Base-by-base conservation (phyloP, 2,797 vertebrate genomes). In the Heliangelus exortis region DNA sequence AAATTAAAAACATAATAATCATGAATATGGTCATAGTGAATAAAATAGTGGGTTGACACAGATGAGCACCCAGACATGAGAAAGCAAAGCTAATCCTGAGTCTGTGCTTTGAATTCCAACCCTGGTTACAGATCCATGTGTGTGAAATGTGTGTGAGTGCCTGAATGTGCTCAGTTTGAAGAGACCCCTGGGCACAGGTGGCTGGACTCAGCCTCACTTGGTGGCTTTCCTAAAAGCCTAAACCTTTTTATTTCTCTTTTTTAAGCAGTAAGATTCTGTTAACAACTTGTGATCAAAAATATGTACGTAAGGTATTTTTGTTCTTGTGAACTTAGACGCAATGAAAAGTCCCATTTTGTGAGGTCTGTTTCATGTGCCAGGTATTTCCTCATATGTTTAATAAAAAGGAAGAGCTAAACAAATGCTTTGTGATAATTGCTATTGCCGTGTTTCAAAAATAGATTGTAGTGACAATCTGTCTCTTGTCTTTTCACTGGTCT, bases 51-150 rank as follows among this genome's bases (percentile, higher is more conserved):
- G 25, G 5, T 62, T 89, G 53, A 41, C 26, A 45, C 34, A 85
- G 80, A 10, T 8, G 1, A 78, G 39, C 59, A 68, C 12, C 14
- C 53, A 80, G 68, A 31, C 54, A 7, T 18, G 36, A 87, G 84
- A 28, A 13, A 6, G 28, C 50, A 68, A 61, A 77, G 61, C 54
- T 41, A 8, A 33, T 51, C 15, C 28, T n/a, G 36, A 77, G 39
- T 9, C 28, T 10, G 2, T 47, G 34, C 23, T 90, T 59, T 74
- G 53, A 87, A 58, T 84, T 76, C 55, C 6, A 3, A 6, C 47
- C 66, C n/a, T 58, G 51, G 29, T 81, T 36, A 18, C n/a, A 28
- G 13, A 3, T 0, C 4, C 28, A 10, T 21, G 7, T 1, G 0
- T 11, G 5, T 65, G 39, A 4, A 18, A 23, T 5, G 8, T 7